Base-by-base conservation (phyloP, 1,140 invertebrate genomes). In the Conus ventricosus region DNA sequence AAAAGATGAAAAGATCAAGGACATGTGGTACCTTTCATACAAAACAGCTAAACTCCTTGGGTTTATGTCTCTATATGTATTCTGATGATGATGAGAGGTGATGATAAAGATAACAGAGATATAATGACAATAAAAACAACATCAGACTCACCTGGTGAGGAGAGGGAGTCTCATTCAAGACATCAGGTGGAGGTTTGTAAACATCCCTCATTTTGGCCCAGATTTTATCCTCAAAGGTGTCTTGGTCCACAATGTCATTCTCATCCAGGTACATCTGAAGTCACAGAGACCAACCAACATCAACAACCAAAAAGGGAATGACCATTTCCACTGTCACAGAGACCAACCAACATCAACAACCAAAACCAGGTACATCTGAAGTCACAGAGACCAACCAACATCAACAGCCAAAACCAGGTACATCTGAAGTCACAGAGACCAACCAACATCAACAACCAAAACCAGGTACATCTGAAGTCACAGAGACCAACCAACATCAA, bases 201-300 rank as follows among this genome's bases (percentile, higher is more conserved):
- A 95, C 92, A 17, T 94, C 91, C 89, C 95, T 95, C 76, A 95
- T 94, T 78, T 94, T 94, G 11, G 94, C 91, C 95, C 95, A 95
- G 53, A 95, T 92, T 63, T 93, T 94, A 11, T 92, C 91, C 15
- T 90, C 85, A 91, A 96, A 96, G 27, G 91, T 91, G 51, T 94
- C 93, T 27, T 92, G 87, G 63, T 95, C 93, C 10, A 93, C 92
- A 80, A 94, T 90, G 13, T 94, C 94, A 23, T 84, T 89, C 11
- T 93, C 94, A 88, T 95, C 94, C 55, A 95, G 85, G 90, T 95
- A 94, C 90, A 94, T 93, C 94, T 95, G 39, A 53, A 81, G 6
- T 71, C 13, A 71, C 60, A 63, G 60, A 39, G 39, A 39, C 39
- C 39, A 39, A 39, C 39, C 39, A 39, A 39, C 3, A 39, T 39